phyloP scores from a whole-genome alignment of 2,113 vertebrate genomes.

The Chunga burmeisteri region DNA sequence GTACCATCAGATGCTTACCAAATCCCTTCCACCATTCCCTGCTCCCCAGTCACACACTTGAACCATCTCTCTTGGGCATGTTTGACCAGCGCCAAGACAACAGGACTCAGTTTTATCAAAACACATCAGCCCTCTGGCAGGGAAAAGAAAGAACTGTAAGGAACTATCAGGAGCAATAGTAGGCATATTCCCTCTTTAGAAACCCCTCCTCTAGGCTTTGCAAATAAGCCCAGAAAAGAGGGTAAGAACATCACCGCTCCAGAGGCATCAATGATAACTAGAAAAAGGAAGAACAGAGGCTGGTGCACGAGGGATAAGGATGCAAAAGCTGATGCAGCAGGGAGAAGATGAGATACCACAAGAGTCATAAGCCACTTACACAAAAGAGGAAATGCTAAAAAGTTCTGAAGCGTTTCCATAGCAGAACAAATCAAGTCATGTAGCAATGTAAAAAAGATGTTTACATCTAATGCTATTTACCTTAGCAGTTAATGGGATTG shows the following conservation, averaged over 20 bases:
- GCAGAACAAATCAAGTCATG: constrained; percentile 30
- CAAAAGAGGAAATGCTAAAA: background rate
- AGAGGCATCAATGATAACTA: background rate
- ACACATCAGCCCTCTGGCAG: background rate
- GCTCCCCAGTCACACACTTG: background rate
- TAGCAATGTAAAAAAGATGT: constrained; percentile 25
- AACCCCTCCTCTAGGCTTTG: background rate
- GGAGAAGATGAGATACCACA: background rate
- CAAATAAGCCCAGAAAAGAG: background rate
- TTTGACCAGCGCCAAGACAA: background rate
- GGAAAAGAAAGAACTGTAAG: background rate
- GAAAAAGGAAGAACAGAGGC: background rate
- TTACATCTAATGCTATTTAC: constrained; percentile 30
- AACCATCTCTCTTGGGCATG: background rate
- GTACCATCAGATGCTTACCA: background rate
- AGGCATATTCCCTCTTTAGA: background rate
- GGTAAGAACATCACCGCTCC: background rate
- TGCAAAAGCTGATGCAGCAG: background rate
- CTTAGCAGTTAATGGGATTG: background rate
- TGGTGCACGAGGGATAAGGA: background rate
- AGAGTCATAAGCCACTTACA: background rate
- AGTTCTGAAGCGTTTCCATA: constrained; percentile 3
- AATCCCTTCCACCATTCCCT: background rate
- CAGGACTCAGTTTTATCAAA: background rate
- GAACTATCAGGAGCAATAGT: background rate